A percentile compares a stretch with the other conserved stretches of the same genome.
phyloP scores from a whole-genome alignment of 2,888 invertebrate species.

The Dermolepida albohirtum region DNA sequence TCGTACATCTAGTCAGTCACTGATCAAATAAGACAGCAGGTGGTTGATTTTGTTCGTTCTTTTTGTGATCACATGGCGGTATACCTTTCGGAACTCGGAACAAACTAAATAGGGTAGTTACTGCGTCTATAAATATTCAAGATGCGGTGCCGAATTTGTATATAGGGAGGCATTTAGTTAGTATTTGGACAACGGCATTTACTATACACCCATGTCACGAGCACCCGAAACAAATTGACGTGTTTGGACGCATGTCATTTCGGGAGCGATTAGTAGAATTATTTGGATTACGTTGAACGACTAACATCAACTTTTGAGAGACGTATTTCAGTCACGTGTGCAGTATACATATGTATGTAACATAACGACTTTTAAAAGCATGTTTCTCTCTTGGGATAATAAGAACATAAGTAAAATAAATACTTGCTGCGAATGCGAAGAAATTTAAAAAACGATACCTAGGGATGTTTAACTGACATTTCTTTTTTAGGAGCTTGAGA shows the following conservation, averaged over 20 bases:
- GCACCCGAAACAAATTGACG: constrained; percentile 5
- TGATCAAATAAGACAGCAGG: constrained; percentile 36
- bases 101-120: constrained; percentile 37
- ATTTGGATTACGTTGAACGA: constrained; percentile 1
- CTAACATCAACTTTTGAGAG: constrained; percentile 11
- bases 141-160: constrained; percentile 21
- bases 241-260: constrained; percentile 21
- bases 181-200: constrained; percentile 10
- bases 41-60: constrained; percentile 33
- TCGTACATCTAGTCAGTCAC: constrained; percentile 7
- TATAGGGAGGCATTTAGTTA: neutral
- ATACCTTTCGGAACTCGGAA: constrained; percentile 15
- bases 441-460: too few species aligned
- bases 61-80: constrained; percentile 20
- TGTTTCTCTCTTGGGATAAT: too few species aligned
- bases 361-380: too few species aligned
- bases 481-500: too few species aligned
- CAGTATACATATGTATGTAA: neutral
- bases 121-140: constrained; percentile 32
- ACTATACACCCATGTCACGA: constrained; percentile 14
- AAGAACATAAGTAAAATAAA: too few species aligned
- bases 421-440: too few species aligned
- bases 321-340: constrained; percentile 20
- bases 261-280: constrained; percentile 10
- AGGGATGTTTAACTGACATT: too few species aligned